Conservation (phyloP, 2,888 invertebrate genomes). For the Brenthis ino region DNA sequence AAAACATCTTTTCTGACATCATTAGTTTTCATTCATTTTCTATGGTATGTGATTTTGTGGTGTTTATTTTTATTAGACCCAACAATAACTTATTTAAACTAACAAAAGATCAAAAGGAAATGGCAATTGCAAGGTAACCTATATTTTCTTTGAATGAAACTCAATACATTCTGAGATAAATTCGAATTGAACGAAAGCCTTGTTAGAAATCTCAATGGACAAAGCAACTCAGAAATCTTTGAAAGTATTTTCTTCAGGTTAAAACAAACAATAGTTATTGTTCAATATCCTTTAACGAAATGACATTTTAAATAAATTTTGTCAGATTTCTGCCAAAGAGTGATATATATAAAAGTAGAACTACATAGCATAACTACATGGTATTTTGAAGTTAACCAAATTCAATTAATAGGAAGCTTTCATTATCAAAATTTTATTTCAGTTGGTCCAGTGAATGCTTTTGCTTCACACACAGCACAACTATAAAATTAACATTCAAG, state of each 20-base stretch:
- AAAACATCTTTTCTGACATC: too few relatives aligned
- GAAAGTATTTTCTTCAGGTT: constrained; percentile 34
- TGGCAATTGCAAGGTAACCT: constrained; percentile 37
- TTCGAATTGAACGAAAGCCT: constrained; percentile 42
- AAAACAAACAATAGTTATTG: constrained; percentile 39
- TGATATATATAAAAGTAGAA: too few relatives aligned
- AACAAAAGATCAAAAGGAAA: constrained; percentile 34
- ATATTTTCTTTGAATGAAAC: constrained; percentile 40
- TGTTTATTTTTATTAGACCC: constrained; percentile 27
- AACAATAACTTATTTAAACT: constrained; percentile 34
- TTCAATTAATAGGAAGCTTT: too few relatives aligned
- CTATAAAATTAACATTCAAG: too few relatives aligned
- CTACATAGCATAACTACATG: too few relatives aligned
- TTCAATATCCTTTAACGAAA: constrained; percentile 30
- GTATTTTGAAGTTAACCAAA: too few relatives aligned
- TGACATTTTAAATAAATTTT: constrained; percentile 20
- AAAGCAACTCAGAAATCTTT: constrained; percentile 35
- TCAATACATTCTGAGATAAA: constrained; percentile 40
- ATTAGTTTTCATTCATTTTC: too few relatives aligned
- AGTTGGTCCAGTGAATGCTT: too few relatives aligned
- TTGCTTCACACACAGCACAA: too few relatives aligned
- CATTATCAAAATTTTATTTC: too few relatives aligned
- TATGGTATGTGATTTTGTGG: not conserved
- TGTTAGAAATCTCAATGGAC: constrained; percentile 41
- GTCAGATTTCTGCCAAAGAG: too few relatives aligned